Base-by-base conservation (phyloP, 2,888 invertebrate species). In the Drosophila melanosoma region DNA sequence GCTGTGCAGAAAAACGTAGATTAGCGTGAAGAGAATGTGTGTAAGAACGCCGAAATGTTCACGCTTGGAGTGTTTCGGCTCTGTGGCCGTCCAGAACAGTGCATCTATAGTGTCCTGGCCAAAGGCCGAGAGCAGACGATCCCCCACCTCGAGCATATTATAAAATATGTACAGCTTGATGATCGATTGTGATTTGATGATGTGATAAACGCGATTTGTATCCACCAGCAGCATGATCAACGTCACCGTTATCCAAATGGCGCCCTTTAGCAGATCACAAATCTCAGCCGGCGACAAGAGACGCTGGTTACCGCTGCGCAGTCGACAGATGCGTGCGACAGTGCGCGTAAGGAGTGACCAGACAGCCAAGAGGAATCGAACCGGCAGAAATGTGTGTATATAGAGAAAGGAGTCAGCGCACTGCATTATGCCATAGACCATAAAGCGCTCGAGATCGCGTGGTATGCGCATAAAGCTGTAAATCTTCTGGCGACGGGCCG, bases 91-190 rank as follows among this genome's bases (percentile, higher is more conserved):
- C 99, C 99, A 99, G 91, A 99, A 98, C 52, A 99, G 94, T 3
- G 99, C 98, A 94, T 99, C 99, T 76, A 99, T 96, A 11, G 98
- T 98, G 92, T 99, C 99, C 94, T 99, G 99, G 0, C 99, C 99
- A 94, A 99, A 98, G 38, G 98, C 98, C 67, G 99, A 99, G 91
- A 99, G 97, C 79, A 99, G 94, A 76, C 98, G 95, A 94, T 99
- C 99, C 17, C 98, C 98, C 59, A 99, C 98, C 94, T 99, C 99
- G 70, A 99, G 94, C 99, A 99, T 99, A 93, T 99, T 99, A 93
- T 98, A 99, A 94, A 99, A 99, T 92, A 99, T 99, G 92, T 99
- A 99, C 81, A 99, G 94, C 92, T 99, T 99, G 93, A 99, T 99
- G 75, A 99, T 98, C 80, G 99, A 99, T 92, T 99, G 99, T 89